These are phyloP conservation scores for Neosilurus hyrtlii DNA, from an alignment of 2,797 vertebrate species.

Conservation along the genomic window DNA sequence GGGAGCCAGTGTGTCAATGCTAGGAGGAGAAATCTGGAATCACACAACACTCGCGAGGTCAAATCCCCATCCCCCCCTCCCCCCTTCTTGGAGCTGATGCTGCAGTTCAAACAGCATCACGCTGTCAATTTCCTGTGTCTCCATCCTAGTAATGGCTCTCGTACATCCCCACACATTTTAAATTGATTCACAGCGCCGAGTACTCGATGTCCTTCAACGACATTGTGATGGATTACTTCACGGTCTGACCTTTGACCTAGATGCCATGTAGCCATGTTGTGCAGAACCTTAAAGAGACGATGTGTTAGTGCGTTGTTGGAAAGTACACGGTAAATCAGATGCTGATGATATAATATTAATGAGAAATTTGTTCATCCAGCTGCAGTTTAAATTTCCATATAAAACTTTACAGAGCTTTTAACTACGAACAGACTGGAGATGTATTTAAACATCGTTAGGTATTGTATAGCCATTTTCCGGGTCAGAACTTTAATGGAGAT, in stretches of 20 bases:
- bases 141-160: background rate
- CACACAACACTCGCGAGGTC: background rate
- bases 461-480: background rate
- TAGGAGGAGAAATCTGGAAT: background rate
- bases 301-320: background rate
- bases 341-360: constrained; percentile 11
- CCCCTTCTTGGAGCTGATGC: background rate
- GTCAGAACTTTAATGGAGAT: background rate
- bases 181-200: constrained; percentile 43
- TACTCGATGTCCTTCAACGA: constrained; percentile 49
- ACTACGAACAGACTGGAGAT: background rate
- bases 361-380: background rate
- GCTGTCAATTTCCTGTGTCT: constrained; percentile 13
- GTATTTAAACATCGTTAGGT: background rate
- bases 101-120: background rate
- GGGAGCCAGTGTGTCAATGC: background rate
- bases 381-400: background rate
- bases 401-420: background rate
- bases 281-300: background rate
- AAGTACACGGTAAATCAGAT: constrained; percentile 1
- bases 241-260: constrained; percentile 58
- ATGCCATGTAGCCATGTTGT: constrained; percentile 30
- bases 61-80: background rate
- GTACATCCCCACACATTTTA: background rate
- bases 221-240: constrained; percentile 68